These are phyloP conservation scores for Leptodactylus fallax DNA, from an alignment of 2,797 vertebrate species.

Conservation along the genomic window DNA sequence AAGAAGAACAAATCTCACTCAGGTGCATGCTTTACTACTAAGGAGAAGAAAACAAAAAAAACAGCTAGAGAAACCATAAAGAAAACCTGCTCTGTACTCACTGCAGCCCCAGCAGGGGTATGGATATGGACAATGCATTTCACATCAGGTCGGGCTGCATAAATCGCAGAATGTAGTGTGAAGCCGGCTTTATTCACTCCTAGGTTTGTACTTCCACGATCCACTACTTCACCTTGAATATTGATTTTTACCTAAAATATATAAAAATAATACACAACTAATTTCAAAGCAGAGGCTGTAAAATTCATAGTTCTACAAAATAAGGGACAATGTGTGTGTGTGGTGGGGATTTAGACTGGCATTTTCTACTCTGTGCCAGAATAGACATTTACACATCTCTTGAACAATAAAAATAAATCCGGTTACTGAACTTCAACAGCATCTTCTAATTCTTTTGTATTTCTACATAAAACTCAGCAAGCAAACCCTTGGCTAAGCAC, in stretches of 20 bases:
- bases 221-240: conserved; percentile 89
- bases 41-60: too few species aligned
- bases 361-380: too few species aligned
- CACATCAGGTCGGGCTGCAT: conserved; percentile 86
- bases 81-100: conserved; percentile 69
- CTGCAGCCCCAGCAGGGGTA: conserved; percentile 91
- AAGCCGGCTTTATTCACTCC: conserved; percentile 96
- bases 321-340: too few species aligned
- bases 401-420: not conserved
- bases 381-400: too few species aligned
- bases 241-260: conserved; percentile 89
- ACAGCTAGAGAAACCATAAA: too few species aligned
- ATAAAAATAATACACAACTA: not conserved
- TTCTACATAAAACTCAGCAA: too few species aligned
- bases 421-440: not conserved
- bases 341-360: too few species aligned
- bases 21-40: too few species aligned
- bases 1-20: too few species aligned
- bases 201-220: conserved; percentile 95
- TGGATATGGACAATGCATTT: conserved; percentile 93
- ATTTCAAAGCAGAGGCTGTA: not conserved
- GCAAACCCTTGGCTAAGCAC: not conserved
- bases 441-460: too few species aligned
- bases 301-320: too few species aligned
- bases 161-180: conserved; percentile 91